Base-by-base conservation (phyloP, 2,797 vertebrate species). In the Nannoperca obscura region DNA sequence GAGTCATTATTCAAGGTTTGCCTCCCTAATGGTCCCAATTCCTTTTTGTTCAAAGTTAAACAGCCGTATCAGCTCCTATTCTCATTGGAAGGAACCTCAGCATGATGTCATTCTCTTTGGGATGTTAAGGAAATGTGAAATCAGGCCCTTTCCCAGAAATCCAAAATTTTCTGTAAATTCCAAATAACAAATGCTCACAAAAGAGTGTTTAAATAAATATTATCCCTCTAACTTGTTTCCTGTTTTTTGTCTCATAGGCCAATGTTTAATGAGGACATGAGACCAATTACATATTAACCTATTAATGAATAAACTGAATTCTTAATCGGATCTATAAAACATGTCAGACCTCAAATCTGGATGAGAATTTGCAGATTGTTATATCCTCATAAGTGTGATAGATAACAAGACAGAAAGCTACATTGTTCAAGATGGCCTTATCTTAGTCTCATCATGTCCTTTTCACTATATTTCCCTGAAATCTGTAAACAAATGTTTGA, bases 11-110 rank as follows among this genome's bases (percentile, higher is more conserved):
- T 72, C 61, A 67, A 46, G 34, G 34, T 75, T 78, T 68, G 12
- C 15, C 7, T 42, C 38, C 47, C 27, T 50, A 36, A 3, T 15
- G 1, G n/a, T 10, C 30, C 46, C 38, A 34, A 44, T 71, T 71
- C 20, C 2, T 44, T 73, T 42, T 61, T 65, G 84, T 82, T 85
- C 63, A 68, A 65, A 20, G 74, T 70, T 59, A 80, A 85, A 86
- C 66, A 82, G 32, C 15, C 47, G 3, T 66, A 57, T 76, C 49
- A 65, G 63, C 34, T 53, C 12, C 32, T 17, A 3, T 54, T 74
- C 20, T 20, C 20, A 12, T 5, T 24, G 7, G 2, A 2, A 12
- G 32, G 24, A 34, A 2, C 2, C 7, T 30, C 0, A 0, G 14
- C n/a, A 47, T 46, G 14, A 14, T 60, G 42, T 24, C 30, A 50